Evolutionary conservation across 1,140 invertebrate genomes (phyloP).

Genomic region (Aphidius gifuensis): DNA sequence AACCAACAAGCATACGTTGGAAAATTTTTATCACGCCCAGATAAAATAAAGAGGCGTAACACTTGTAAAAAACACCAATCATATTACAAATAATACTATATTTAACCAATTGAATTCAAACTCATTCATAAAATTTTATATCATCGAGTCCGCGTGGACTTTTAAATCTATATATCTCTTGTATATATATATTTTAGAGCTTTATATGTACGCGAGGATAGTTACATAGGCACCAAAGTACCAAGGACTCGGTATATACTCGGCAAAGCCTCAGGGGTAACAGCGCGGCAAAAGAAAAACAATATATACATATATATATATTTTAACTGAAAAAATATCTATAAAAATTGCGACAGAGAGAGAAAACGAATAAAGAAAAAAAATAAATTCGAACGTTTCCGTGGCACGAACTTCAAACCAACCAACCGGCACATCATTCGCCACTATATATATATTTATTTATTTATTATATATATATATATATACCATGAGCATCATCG

Average conservation of each 20-base stretch:
- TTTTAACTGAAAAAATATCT: too few relatives aligned
- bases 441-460: not conserved
- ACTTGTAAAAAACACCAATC: conserved; percentile 42
- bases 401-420: conserved; percentile 41
- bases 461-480: too few relatives aligned
- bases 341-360: conserved; percentile 15
- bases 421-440: conserved; percentile 19
- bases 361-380: conserved; percentile 16
- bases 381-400: conserved; percentile 37
- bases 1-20: conserved; percentile 35
- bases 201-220: too few relatives aligned
- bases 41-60: conserved; percentile 45
- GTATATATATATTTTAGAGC: too few relatives aligned
- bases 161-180: too few relatives aligned
- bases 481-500: not conserved
- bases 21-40: conserved; percentile 42
- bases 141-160: conserved; percentile 48
- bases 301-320: conserved; percentile 15
- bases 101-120: conserved; percentile 33
- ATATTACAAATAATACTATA: conserved; percentile 14
- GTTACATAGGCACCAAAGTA: too few relatives aligned
- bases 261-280: conserved; percentile 8
- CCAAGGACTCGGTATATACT: too few relatives aligned
- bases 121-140: conserved; percentile 22
- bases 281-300: conserved; percentile 13